phyloP scores from a whole-genome alignment of 2,113 vertebrate genomes.

The Seriola dumerili region DNA sequence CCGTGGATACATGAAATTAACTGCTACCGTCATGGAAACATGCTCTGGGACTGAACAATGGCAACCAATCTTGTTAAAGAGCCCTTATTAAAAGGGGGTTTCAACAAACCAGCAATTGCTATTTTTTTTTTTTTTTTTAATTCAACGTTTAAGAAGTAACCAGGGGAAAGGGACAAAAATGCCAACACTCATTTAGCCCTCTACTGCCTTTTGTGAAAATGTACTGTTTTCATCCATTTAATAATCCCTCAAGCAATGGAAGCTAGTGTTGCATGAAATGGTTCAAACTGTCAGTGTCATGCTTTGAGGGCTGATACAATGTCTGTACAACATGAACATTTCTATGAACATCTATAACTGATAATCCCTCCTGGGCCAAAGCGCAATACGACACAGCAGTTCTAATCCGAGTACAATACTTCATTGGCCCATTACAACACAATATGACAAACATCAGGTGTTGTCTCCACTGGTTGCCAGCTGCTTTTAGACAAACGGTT shows the following conservation, averaged over 20 bases:
- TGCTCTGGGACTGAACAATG: constrained; percentile 46
- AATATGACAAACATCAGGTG: constrained; percentile 8
- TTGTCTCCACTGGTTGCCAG: background rate
- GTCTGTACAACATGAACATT: constrained; percentile 6
- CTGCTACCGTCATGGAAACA: constrained; percentile 54
- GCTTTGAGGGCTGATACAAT: constrained; percentile 14
- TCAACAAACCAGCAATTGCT: constrained; percentile 37
- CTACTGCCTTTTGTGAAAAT: background rate
- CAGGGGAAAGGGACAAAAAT: constrained; percentile 3
- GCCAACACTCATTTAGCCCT: constrained; percentile 8
- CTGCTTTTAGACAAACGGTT: constrained; percentile 15
- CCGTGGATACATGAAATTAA: constrained; percentile 47
- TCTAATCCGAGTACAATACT: constrained; percentile 24
- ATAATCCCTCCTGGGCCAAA: constrained; percentile 19
- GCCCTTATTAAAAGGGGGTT: constrained; percentile 44
- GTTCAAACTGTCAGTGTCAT: constrained; percentile 18
- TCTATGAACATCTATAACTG: constrained; percentile 3
- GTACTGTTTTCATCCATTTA: background rate
- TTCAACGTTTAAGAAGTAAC: constrained; percentile 28
- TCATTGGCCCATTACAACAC: background rate
- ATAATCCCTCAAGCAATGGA: background rate
- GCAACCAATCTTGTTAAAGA: constrained; percentile 56
- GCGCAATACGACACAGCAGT: constrained; percentile 24
- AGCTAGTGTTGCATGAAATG: constrained; percentile 1
- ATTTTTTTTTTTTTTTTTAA: background rate